phyloP scores from a whole-genome alignment of 92 coral and sea anemone genomes.

The Pocillopora grandis region DNA sequence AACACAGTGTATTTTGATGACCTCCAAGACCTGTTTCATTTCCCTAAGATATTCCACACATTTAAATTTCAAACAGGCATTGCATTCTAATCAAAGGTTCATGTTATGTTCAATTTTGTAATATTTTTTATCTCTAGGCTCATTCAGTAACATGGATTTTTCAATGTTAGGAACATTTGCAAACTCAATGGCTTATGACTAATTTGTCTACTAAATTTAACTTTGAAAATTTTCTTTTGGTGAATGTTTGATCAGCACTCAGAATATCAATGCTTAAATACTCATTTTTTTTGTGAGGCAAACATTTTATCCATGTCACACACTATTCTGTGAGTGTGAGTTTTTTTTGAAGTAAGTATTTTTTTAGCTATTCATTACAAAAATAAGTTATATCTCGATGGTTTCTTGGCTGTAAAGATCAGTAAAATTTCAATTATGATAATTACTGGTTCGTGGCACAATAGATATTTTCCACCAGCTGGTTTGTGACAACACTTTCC shows the following conservation, averaged over 20 bases:
- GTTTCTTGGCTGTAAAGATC: background rate
- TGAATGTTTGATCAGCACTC: background rate
- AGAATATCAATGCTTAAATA: background rate
- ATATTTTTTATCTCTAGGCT: no score
- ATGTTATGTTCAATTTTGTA: background rate
- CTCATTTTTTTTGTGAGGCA: background rate
- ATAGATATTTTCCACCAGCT: background rate
- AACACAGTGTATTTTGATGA: slow-evolving; percentile 9
- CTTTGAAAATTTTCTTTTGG: background rate
- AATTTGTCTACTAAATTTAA: background rate
- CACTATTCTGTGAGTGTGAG: no score
- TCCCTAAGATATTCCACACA: background rate
- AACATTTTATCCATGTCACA: background rate
- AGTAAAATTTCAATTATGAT: background rate
- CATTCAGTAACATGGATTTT: background rate
- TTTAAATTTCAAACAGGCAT: background rate
- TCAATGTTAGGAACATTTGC: background rate
- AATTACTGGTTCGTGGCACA: background rate
- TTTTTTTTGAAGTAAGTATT: background rate
- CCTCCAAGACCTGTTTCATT: background rate
- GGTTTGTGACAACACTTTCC: slow-evolving; percentile 9
- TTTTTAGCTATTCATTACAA: background rate
- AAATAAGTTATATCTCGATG: background rate
- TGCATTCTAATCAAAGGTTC: background rate
- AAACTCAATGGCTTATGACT: background rate